Evolutionary conservation across 37 sponge, comb jelly and placozoan species (phyloP).

Genomic region (Geodia barretti): DNA sequence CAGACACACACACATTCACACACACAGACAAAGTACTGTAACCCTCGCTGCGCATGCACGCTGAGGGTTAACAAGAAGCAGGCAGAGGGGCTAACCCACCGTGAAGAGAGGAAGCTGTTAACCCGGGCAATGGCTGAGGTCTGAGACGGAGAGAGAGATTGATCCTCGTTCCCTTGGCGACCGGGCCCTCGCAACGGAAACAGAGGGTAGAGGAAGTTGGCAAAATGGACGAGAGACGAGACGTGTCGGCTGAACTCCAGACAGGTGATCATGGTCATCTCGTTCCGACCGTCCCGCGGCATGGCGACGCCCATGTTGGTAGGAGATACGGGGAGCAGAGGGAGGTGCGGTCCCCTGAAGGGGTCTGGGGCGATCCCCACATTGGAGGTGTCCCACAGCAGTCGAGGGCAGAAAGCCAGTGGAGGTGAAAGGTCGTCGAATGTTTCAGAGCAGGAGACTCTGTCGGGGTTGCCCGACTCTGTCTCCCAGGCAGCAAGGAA

Average conservation of each 20-base stretch:
- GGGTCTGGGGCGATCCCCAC: neutral
- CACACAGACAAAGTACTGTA: too few relatives aligned
- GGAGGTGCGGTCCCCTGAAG: neutral
- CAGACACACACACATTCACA: too few relatives aligned
- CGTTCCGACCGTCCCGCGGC: neutral
- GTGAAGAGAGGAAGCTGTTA: neutral
- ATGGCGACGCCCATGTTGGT: neutral
- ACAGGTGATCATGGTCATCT: too few relatives aligned
- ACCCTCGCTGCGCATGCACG: too few relatives aligned
- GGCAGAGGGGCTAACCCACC: conserved; percentile 2
- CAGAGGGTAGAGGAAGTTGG: conserved; percentile 38
- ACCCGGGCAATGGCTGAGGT: conserved; percentile 14
- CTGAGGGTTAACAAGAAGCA: neutral
- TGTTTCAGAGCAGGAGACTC: neutral
- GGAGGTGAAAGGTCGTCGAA: neutral
- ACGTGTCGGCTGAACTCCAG: too few relatives aligned
- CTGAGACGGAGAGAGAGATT: conserved; percentile 17
- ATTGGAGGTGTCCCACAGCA: neutral
- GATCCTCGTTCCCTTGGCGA: too few relatives aligned
- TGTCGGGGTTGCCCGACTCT: neutral
- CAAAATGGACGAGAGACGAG: conserved; percentile 25
- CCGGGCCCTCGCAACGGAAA: neutral
- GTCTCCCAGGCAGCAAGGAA: conserved; percentile 16
- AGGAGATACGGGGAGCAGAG: neutral
- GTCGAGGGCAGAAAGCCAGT: neutral